These are phyloP conservation scores for Sula dactylatra DNA, from an alignment of 2,113 vertebrate species.

Conservation along the genomic window DNA sequence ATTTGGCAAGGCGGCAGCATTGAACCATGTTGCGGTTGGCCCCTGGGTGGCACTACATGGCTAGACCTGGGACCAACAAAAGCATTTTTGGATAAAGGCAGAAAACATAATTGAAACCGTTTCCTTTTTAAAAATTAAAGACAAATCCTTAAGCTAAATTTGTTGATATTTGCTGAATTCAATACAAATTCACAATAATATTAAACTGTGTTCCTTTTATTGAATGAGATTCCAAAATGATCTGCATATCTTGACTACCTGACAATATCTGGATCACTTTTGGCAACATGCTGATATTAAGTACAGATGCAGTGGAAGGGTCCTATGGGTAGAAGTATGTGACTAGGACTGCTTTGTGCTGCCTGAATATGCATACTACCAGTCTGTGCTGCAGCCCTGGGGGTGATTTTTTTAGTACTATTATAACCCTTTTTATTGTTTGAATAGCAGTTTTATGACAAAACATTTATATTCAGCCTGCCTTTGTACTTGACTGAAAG, in stretches of 20 bases:
- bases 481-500: conserved; percentile 76
- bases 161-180: conserved; percentile 20
- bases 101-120: background rate
- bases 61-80: conserved; percentile 56
- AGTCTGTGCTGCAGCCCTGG: conserved; percentile 57
- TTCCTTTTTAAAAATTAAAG: conserved; percentile 35
- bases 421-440: conserved; percentile 77
- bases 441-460: conserved; percentile 79
- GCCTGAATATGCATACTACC: conserved; percentile 41
- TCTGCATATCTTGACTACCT: background rate
- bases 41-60: conserved; percentile 80
- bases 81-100: conserved; percentile 28
- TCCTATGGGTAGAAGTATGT: conserved; percentile 31
- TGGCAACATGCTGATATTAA: background rate
- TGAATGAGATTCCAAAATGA: background rate
- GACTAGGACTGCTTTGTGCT: conserved; percentile 35
- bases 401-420: conserved; percentile 74
- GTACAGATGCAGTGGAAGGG: conserved; percentile 1
- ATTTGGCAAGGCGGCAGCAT: conserved; percentile 40
- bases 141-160: background rate
- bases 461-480: conserved; percentile 78
- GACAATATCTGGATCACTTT: conserved; percentile 24
- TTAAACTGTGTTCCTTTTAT: background rate
- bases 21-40: conserved; percentile 58
- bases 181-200: background rate